Percentiles rank a stretch among this genome's conserved stretches.
phyloP scores from a whole-genome alignment of 2,113 vertebrate species.

The Esox niger region DNA sequence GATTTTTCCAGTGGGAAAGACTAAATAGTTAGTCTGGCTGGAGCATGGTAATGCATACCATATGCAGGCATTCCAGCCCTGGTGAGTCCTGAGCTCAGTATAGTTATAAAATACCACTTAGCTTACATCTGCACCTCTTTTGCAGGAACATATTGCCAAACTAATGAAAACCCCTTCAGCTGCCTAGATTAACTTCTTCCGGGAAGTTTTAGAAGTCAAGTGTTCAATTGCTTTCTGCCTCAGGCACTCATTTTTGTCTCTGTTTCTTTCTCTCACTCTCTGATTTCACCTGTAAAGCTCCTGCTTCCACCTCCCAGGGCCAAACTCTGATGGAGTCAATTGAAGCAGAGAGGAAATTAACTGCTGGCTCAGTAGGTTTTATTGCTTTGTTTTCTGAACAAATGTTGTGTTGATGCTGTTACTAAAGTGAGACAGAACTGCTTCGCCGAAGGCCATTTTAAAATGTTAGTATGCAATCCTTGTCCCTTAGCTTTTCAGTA shows the following conservation, averaged over 20 bases:
- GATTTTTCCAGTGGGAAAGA: neutral
- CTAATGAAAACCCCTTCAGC: slow-evolving; percentile 66
- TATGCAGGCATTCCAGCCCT: slow-evolving; percentile 47
- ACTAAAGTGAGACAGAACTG: slow-evolving; percentile 4
- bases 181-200: slow-evolving; percentile 61
- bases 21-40: slow-evolving; percentile 18
- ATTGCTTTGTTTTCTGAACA: slow-evolving; percentile 59
- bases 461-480: slow-evolving; percentile 17
- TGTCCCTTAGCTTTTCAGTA: neutral
- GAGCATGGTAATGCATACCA: slow-evolving; percentile 38
- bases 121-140: slow-evolving; percentile 56
- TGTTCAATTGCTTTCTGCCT: slow-evolving; percentile 54
- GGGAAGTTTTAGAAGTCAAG: slow-evolving; percentile 53
- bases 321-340: slow-evolving; percentile 50
- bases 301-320: slow-evolving; percentile 41
- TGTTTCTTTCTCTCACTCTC: neutral
- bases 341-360: slow-evolving; percentile 65
- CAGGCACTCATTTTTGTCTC: slow-evolving; percentile 34
- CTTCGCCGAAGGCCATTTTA: slow-evolving; percentile 1
- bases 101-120: slow-evolving; percentile 58
- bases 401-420: slow-evolving; percentile 46
- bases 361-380: slow-evolving; percentile 60
- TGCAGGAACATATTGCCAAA: slow-evolving; percentile 57
- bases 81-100: slow-evolving; percentile 36
- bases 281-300: slow-evolving; percentile 53